Evolutionary conservation across 2,113 vertebrate species (phyloP), one percentile per base, ranked within the genome.

Genomic region (Micronisus gabar): DNA sequence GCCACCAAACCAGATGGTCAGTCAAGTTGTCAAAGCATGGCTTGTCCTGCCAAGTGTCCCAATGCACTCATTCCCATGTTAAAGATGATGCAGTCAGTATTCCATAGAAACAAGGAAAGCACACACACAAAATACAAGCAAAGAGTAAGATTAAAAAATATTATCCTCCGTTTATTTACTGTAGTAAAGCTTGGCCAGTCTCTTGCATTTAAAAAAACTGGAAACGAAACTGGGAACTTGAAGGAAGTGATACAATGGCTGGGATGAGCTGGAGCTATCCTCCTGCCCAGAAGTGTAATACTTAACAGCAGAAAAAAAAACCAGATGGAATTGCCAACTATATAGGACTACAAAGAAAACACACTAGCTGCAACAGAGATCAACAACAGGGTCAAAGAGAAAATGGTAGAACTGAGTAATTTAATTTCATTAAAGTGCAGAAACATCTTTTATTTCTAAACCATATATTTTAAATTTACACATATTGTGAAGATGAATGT

Each of bases 61-160:
- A 29, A 10, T 0, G 38, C 20, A 2, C 41, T 43, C 52, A 26
- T 19, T 34, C 12, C 73, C 13, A 2, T 1, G 1, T 2, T 8
- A 6, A 87, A 30, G n/a, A 16, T 0, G 32, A 21, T 9, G 13
- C 65, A 38, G 43, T 14, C 67, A 13, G 48, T 6, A 29, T 61
- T 62, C 65, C 74, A 50, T 0, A 45, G 38, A 26, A 79, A 50
- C 34, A 3, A 3, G 0, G 7, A 7, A n/a, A 18, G 25, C 7
- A 1, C 29, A 15, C 16, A 47, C 10, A 26, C 7, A 7, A 50
- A 45, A 34, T 0, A 29, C 20, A 89, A 72, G 41, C 27, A 45
- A 81, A 48, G 41, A 32, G 3, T 11, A 4, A 67, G n/a, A 23
- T 27, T 17, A 52, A 17, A 67, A 82, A 73, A 19, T 5, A 13